Base-by-base conservation (phyloP, 2,797 vertebrate genomes). In the Uromys caudimaculatus region DNA sequence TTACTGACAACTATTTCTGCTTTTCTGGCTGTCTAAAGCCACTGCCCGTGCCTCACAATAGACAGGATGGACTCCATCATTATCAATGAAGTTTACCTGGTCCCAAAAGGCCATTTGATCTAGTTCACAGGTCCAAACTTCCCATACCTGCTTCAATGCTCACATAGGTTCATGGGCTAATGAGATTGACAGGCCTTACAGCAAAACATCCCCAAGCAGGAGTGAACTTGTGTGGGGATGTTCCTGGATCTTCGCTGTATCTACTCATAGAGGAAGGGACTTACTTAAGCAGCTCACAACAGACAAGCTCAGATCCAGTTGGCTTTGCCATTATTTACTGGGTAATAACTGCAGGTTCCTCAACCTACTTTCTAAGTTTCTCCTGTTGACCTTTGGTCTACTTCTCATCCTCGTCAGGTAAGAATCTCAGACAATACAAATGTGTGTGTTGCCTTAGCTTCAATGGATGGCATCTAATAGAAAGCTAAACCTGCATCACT, bases 11-110 rank as follows among this genome's bases (percentile, higher is more conserved):
- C 92, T 75, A 77, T 95, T 97, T 86, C 41, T 47, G 54, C 95
- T 94, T 95, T 87, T 93, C 69, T 38, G 41, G 44, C 23, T 92
- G 95, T 87, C 96, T 23, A 91, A 97, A 96, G 95, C 97, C 64
- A 1, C 24, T 29, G 82, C 91, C 90, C 17, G 73, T 81, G 92
- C 75, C 93, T 92, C 64, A 97, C 85, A 97, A 96, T 0, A 0
- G 88, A 50, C 91, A 96, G 32, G 24, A 7, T 0, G 2, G 71
- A 91, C 87, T 97, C 97, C 56, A 96, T 97, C 93, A 98, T 91
- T 29, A 81, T 19, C 10, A n/a, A 11, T 38, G 58, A 38, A 44
- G 32, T 86, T 91, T 35, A 86, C 4, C 52, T 93, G 69, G 76
- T 54, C 77, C 76, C 73, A 67, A 93, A 95, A 94, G 7, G 11